phyloP scores from a whole-genome alignment of 2,888 invertebrate species.

The Cerastoderma edule region DNA sequence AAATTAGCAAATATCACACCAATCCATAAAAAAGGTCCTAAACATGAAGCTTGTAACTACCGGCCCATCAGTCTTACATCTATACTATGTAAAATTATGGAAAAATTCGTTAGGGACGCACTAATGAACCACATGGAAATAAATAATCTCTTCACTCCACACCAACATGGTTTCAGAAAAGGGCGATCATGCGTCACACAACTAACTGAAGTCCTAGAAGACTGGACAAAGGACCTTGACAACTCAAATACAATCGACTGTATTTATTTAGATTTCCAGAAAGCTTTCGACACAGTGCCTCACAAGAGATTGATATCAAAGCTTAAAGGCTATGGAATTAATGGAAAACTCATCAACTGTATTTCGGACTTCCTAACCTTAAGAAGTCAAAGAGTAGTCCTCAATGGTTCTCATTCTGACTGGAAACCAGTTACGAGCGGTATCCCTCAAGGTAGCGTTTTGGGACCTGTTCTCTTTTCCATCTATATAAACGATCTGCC shows the following conservation, averaged over 20 bases:
- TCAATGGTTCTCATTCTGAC: neutral
- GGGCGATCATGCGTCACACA: constrained; percentile 6
- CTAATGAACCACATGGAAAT: constrained; percentile 15
- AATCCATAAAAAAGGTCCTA: constrained; percentile 2
- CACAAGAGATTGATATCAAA: constrained; percentile 8
- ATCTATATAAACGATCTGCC: constrained; percentile 27
- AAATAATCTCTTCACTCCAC: constrained; percentile 12
- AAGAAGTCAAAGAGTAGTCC: constrained; percentile 4
- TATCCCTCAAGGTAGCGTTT: constrained; percentile 20
- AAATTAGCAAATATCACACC: neutral
- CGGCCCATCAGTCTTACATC: constrained; percentile 9
- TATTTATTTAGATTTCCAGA: constrained; percentile 22
- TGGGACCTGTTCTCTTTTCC: constrained; percentile 18
- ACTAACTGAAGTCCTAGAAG: constrained; percentile 11
- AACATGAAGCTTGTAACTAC: neutral
- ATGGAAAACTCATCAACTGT: constrained; percentile 5
- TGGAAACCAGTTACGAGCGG: neutral
- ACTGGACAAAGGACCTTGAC: constrained; percentile 13
- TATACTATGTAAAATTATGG: constrained; percentile 1
- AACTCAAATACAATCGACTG: neutral
- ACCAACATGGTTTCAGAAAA: constrained; percentile 23
- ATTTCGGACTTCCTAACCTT: constrained; percentile 4
- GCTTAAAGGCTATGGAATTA: constrained; percentile 16
- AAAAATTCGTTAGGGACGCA: neutral
- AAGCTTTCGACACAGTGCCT: too few species aligned